Conservation (phyloP, 2,888 invertebrate species). For the Strigamia crassipes region DNA sequence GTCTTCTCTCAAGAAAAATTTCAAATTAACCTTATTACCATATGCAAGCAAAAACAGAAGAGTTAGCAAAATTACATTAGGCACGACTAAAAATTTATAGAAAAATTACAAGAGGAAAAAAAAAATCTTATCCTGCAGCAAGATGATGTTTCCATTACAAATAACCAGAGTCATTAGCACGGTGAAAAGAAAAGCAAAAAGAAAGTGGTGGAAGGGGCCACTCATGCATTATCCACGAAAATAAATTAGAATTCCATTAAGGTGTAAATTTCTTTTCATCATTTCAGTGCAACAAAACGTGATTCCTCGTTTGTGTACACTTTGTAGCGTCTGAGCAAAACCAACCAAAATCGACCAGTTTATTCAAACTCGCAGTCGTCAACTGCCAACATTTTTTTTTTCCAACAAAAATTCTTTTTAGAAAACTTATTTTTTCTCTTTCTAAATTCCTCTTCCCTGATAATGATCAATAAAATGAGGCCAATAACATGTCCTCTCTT, state of each 20-base stretch:
- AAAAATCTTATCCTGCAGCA: slow-evolving; percentile 32
- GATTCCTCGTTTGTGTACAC: not conserved
- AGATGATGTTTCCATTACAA: slow-evolving; percentile 42
- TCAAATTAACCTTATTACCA: not conserved
- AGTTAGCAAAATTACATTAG: slow-evolving; percentile 30
- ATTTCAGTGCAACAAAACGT: slow-evolving; percentile 20
- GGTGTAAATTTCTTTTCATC: slow-evolving; percentile 33
- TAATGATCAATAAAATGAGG: slow-evolving; percentile 38
- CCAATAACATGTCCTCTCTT: slow-evolving; percentile 22
- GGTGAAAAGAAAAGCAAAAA: slow-evolving; percentile 13
- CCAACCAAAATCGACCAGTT: not conserved
- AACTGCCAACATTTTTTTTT: not conserved
- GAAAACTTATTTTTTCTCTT: not conserved
- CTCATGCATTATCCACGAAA: slow-evolving; percentile 38
- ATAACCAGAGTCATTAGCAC: slow-evolving; percentile 38
- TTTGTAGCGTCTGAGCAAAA: not conserved
- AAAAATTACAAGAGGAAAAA: not conserved
- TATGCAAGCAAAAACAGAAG: slow-evolving; percentile 13
- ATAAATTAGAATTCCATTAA: slow-evolving; percentile 42
- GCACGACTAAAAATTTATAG: slow-evolving; percentile 2
- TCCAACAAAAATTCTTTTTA: not conserved
- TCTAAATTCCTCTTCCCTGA: not conserved
- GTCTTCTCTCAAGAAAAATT: not conserved
- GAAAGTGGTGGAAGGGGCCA: slow-evolving; percentile 26
- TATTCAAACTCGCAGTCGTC: not conserved